Base-by-base conservation (phyloP, 2,888 invertebrate species). In the Phoenoteleia sp. region DNA sequence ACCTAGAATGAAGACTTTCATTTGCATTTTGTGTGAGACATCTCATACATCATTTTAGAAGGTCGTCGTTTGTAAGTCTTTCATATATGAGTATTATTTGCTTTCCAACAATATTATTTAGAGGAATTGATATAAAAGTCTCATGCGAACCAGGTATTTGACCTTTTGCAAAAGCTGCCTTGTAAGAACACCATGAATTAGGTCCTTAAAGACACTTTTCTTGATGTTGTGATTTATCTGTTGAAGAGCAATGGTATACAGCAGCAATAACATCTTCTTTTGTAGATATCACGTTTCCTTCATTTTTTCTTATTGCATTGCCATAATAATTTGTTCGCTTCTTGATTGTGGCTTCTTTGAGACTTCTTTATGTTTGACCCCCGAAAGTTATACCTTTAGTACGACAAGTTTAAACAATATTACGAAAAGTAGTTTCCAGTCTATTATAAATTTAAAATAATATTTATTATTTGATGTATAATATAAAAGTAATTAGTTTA, bases 31-130 rank as follows among this genome's bases (percentile, higher is more conserved):
- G 79, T 9, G 84, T 75, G 21, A 36, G 45, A n/a, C 69, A 52
- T 21, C 23, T 6, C 23, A 36, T 1, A 74, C 80, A 84, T 15
- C 80, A 39, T 42, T 58, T 3, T 15, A 84, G 25, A 25, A 80
- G 6, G 3, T 11, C 11, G n/a, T 60, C 47, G 11, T n/a, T 23
- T n/a, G 81, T 45, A 15, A 82, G 52, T 27, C 76, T 69, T 21
- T 82, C 60, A 39, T 77, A 69, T 11, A 83, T 64, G 6, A 77
- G 77, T 7, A 71, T 17, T 5, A 83, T 77, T 17, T 77, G 49
- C 1, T 39, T 7, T 0, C 71, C 13, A 19, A 60, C 60, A 7
- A 4, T 42, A 7, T 60, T 3, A 25, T 49, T 60, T 9, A 82
- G 15, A 1, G 64, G 45, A 21, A 49, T 83, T 13, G 27, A 27